Evolutionary conservation across 1,140 invertebrate species (phyloP).

Genomic region (Psix sp.): DNA sequence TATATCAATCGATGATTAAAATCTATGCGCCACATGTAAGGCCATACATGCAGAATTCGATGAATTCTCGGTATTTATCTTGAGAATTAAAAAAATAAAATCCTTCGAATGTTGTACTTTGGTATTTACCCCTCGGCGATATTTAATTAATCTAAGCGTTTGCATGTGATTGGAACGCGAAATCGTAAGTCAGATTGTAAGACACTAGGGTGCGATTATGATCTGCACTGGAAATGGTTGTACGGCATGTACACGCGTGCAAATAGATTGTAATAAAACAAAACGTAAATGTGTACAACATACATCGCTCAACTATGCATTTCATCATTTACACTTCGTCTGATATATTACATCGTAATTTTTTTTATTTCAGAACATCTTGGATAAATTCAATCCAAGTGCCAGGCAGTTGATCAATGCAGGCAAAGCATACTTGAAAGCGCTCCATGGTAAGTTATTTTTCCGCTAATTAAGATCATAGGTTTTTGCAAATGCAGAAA

Average conservation of each 20-base stretch:
- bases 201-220: constrained; percentile 53
- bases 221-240: constrained; percentile 50
- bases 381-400: constrained; percentile 96
- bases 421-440: constrained; percentile 94
- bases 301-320: constrained; percentile 27
- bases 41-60: no score
- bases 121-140: constrained; percentile 41
- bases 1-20: no score
- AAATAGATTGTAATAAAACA: constrained; percentile 37
- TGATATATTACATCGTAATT: constrained; percentile 42
- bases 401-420: constrained; percentile 94
- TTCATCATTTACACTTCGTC: constrained; percentile 3
- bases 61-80: no score
- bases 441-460: constrained; percentile 89
- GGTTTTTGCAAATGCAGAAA: background rate
- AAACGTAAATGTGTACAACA: constrained; percentile 22
- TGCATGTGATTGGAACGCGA: constrained; percentile 57
- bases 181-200: constrained; percentile 42
- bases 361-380: constrained; percentile 90
- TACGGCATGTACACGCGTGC: constrained; percentile 22
- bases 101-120: no score
- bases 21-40: no score
- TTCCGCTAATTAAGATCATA: constrained; percentile 53
- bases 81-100: no score
- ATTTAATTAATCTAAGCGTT: constrained; percentile 60